These are phyloP conservation scores for Drosophila falleni DNA, from an alignment of 2,888 invertebrate genomes.

Conservation along the genomic window DNA sequence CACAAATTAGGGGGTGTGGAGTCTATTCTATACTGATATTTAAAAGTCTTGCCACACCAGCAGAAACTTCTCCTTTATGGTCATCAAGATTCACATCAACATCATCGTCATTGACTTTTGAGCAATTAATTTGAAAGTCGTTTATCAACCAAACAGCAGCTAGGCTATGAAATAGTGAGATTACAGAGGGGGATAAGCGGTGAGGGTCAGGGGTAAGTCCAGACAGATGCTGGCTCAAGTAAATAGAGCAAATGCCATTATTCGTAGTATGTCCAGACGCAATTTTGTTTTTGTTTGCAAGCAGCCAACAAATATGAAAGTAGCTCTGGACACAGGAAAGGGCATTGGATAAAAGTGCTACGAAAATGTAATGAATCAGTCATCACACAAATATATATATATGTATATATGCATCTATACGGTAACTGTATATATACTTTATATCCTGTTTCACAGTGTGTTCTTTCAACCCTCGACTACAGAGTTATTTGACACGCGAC, in stretches of 20 bases:
- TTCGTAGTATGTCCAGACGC: constrained; percentile 10
- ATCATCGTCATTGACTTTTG: constrained; percentile 35
- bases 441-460: constrained; percentile 16
- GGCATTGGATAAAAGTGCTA: constrained; percentile 10
- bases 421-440: constrained; percentile 16
- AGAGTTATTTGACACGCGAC: constrained; percentile 72
- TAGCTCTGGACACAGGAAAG: not conserved
- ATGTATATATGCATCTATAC: not conserved
- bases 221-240: constrained; percentile 12
- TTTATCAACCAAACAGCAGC: constrained; percentile 21
- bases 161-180: not conserved
- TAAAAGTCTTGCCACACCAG: constrained; percentile 8
- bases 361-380: constrained; percentile 33
- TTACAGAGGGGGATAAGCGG: not conserved
- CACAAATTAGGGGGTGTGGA: not conserved
- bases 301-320: constrained; percentile 20
- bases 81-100: constrained; percentile 11
- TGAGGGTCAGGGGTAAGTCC: not conserved
- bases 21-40: not conserved
- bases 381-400: constrained; percentile 14
- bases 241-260: constrained; percentile 22
- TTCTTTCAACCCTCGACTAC: constrained; percentile 44
- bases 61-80: constrained; percentile 1
- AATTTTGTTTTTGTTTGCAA: constrained; percentile 15
- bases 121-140: constrained; percentile 47